A percentile compares a stretch with the other conserved stretches of the same genome.
Conservation (phyloP, 2,113 vertebrate genomes). For the Anseranas semipalmata region DNA sequence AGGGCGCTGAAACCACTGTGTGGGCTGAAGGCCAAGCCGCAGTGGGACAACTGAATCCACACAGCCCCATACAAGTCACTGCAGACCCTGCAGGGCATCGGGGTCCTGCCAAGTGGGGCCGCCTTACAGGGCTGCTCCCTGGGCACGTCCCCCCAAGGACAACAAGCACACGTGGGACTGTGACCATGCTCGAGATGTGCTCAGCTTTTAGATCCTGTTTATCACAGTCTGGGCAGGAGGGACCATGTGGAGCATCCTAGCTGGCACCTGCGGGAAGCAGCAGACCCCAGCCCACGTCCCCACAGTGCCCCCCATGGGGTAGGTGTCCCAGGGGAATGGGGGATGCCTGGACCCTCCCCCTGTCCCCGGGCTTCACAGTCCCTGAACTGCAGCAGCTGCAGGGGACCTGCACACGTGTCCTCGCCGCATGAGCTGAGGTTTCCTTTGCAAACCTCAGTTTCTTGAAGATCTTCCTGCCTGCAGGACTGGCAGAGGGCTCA, state of each 20-base stretch:
- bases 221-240: neutral
- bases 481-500: neutral
- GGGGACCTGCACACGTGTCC: neutral
- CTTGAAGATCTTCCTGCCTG: neutral
- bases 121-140: no score
- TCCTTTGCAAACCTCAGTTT: neutral
- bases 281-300: neutral
- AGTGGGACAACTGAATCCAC: neutral
- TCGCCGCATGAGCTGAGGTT: accelerated
- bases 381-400: neutral
- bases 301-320: accelerated
- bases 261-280: neutral
- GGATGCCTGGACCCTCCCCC: neutral
- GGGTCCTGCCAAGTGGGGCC: neutral
- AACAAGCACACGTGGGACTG: accelerated
- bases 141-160: accelerated
- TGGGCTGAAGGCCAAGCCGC: neutral
- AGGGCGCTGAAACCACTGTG: neutral
- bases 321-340: neutral
- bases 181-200: neutral
- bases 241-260: accelerated
- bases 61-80: accelerated
- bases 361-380: neutral
- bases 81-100: accelerated
- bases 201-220: neutral